A percentile compares a stretch with the other conserved stretches of the same genome.
phyloP scores from a whole-genome alignment of 1,140 invertebrate species.

The Penaeus vannamei region DNA sequence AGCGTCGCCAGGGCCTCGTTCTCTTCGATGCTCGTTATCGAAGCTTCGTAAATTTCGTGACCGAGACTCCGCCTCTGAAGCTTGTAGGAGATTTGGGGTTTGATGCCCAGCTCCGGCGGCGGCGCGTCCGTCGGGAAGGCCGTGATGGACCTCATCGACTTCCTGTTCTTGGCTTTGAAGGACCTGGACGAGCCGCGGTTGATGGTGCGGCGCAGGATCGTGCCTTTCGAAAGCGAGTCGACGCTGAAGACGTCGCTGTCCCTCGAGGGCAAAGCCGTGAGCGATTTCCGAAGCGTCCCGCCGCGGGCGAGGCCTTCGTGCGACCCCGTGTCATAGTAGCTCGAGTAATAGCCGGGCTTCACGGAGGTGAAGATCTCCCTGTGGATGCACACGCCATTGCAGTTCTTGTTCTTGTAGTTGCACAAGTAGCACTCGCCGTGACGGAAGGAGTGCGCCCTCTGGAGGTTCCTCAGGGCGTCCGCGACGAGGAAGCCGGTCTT shows the following conservation, averaged over 20 bases:
- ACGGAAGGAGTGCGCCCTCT: conserved; percentile 51
- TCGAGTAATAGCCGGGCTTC: conserved; percentile 62
- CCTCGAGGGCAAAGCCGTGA: conserved; percentile 25
- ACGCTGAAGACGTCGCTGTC: conserved; percentile 36
- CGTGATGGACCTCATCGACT: conserved; percentile 60
- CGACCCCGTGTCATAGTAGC: conserved; percentile 45
- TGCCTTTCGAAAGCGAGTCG: conserved; percentile 36
- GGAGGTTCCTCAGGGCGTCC: conserved; percentile 57
- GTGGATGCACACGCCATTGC: conserved; percentile 62
- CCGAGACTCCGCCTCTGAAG: conserved; percentile 35
- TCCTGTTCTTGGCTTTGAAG: conserved; percentile 58
- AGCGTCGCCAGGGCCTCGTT: conserved; percentile 38
- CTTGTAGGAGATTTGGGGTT: conserved; percentile 46
- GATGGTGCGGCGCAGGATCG: conserved; percentile 21
- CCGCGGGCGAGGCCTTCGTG: conserved; percentile 3
- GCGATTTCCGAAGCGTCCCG: conserved; percentile 31
- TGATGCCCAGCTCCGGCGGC: conserved; percentile 54
- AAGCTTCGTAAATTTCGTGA: conserved; percentile 35
- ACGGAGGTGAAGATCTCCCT: conserved; percentile 63
- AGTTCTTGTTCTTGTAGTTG: conserved; percentile 64
- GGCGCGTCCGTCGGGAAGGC: conserved; percentile 59
- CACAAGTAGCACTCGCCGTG: conserved; percentile 61
- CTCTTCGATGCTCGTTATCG: conserved; percentile 51
- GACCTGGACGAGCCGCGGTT: conserved; percentile 25
- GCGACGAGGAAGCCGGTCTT: conserved; percentile 51